phyloP scores from a whole-genome alignment of 2,113 vertebrate genomes.

The Cyprinus carpio region DNA sequence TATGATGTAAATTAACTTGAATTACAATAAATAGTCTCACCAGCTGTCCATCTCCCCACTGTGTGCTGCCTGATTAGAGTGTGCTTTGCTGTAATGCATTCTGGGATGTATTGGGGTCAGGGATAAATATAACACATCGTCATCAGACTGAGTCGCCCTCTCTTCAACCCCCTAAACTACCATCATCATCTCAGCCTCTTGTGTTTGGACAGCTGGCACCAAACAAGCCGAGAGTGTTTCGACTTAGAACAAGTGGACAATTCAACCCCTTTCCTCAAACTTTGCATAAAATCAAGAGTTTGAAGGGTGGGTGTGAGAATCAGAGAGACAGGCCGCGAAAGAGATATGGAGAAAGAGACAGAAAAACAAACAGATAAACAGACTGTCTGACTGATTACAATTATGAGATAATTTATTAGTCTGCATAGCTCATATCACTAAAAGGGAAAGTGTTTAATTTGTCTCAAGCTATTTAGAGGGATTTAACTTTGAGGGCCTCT shows the following conservation, averaged over 20 bases:
- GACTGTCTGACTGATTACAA: slow-evolving; percentile 6
- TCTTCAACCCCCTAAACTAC: slow-evolving; percentile 45
- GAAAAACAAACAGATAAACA: slow-evolving; percentile 5
- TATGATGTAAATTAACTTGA: slow-evolving; percentile 59
- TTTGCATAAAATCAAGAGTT: slow-evolving; percentile 64
- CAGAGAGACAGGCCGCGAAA: slow-evolving; percentile 40
- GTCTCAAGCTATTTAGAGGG: slow-evolving; percentile 13
- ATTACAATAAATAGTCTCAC: slow-evolving; percentile 62
- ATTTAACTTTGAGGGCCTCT: slow-evolving; percentile 17
- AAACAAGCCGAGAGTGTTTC: slow-evolving; percentile 65
- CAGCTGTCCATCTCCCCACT: slow-evolving; percentile 64
- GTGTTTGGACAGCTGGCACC: slow-evolving; percentile 76
- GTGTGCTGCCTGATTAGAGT: slow-evolving; percentile 40
- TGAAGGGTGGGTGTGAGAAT: slow-evolving; percentile 34
- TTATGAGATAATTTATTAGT: slow-evolving; percentile 21
- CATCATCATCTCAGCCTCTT: slow-evolving; percentile 59
- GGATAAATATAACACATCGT: slow-evolving; percentile 57
- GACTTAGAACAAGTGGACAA: slow-evolving; percentile 67
- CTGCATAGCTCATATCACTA: neutral
- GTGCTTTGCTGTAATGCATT: slow-evolving; percentile 51
- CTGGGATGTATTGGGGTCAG: slow-evolving; percentile 58
- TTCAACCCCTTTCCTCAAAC: slow-evolving; percentile 60
- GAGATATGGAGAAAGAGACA: slow-evolving; percentile 14
- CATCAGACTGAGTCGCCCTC: slow-evolving; percentile 53
- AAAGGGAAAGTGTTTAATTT: slow-evolving; percentile 10